Evolutionary conservation across 1,140 invertebrate genomes (phyloP).

Genomic region (Propsilocerus akamusi): DNA sequence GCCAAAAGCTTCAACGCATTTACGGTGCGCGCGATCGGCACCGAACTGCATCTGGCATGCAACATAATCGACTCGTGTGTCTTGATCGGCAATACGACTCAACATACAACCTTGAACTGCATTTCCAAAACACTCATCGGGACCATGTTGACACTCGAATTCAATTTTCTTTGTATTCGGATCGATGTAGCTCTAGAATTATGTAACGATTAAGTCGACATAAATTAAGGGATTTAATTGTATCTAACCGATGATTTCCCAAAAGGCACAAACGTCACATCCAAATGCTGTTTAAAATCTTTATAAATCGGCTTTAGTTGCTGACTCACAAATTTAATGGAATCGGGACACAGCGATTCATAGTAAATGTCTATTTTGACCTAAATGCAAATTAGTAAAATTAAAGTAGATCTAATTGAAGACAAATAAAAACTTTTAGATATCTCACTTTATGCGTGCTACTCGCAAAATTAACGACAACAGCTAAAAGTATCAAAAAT

Average conservation of each 20-base stretch:
- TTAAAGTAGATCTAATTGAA: too few relatives aligned
- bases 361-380: constrained; percentile 36
- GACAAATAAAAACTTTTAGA: too few relatives aligned
- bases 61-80: constrained; percentile 26
- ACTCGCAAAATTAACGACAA: too few relatives aligned
- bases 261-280: constrained; percentile 44
- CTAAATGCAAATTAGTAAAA: too few relatives aligned
- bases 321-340: constrained; percentile 38
- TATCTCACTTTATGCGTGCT: too few relatives aligned
- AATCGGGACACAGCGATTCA: constrained; percentile 64
- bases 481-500: too few relatives aligned
- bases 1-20: neutral
- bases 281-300: constrained; percentile 26
- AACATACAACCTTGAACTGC: constrained; percentile 42
- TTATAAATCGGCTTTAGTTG: constrained; percentile 30
- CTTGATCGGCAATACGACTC: constrained; percentile 23
- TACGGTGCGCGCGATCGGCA: constrained; percentile 16
- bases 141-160: constrained; percentile 48
- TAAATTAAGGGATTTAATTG: constrained; percentile 10
- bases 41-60: constrained; percentile 30
- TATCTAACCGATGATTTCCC: constrained; percentile 51
- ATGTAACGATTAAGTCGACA: constrained; percentile 5
- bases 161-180: constrained; percentile 21
- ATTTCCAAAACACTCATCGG: constrained; percentile 41
- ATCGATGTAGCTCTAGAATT: neutral